Evolutionary conservation across 2,888 invertebrate genomes (phyloP).

Genomic region (Cephus spinipes): DNA sequence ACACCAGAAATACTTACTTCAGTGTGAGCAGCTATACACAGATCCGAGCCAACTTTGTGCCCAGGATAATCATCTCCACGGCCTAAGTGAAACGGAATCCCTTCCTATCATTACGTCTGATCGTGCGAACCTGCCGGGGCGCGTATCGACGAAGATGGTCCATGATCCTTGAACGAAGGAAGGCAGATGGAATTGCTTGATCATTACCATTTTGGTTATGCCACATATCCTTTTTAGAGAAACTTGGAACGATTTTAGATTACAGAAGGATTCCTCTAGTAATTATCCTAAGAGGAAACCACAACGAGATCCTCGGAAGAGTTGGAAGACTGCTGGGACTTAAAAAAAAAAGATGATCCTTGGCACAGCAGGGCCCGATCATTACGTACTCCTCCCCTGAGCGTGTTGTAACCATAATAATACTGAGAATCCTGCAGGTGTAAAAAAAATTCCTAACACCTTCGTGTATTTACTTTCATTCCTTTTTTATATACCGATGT

Average conservation of each 20-base stretch:
- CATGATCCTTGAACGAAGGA: no score
- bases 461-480: neutral
- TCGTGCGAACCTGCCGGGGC: neutral
- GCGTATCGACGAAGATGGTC: neutral
- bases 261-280: no score
- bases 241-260: no score
- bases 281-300: no score
- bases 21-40: no score
- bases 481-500: neutral
- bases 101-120: conserved; percentile 3
- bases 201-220: no score
- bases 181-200: no score
- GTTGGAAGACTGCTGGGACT: neutral
- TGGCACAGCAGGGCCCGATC: neutral
- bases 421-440: neutral
- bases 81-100: conserved; percentile 5
- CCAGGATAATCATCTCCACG: conserved; percentile 1
- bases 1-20: neutral
- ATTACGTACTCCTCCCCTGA: neutral
- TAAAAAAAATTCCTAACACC: neutral
- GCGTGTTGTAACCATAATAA: neutral
- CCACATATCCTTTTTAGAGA: no score
- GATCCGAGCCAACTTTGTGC: neutral
- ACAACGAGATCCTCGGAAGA: no score
- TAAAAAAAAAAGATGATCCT: neutral